Base-by-base conservation (phyloP, 2,888 invertebrate species). In the Noctua comes region DNA sequence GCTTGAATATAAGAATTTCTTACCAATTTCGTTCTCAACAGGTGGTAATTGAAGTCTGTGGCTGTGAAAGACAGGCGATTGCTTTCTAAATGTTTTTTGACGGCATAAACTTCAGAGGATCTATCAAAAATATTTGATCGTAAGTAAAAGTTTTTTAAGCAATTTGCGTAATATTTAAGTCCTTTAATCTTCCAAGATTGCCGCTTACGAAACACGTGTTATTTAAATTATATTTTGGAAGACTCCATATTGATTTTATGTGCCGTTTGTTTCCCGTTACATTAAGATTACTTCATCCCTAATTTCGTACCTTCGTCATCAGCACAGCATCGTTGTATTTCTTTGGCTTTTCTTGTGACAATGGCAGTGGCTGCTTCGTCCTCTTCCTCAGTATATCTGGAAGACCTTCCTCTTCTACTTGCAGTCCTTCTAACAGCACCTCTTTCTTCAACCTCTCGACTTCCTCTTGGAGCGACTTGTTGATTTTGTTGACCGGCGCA, bases 381-480 rank as follows among this genome's bases (percentile, higher is more conserved):
- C 98, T 98, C 91, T 98, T 98, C 82, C 98, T 97, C 81, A 98
- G 94, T 79, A 98, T 97, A 95, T 98, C 98, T 27, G 98, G 98
- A 11, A 98, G 96, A 7, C 98, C 98, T 93, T 98, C 98, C 91
- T 98, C 98, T 95, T 98, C 98, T 10, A 98, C 98, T 93, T 98
- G 98, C 27, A 98, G 95, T 1, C 98, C 98, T 94, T 98, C 98
- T 77, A 98, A 96, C 75, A 98, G 97, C 13, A 98, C 98, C 93
- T 98, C 98, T 90, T 98, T 98, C 90, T 98, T 98, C 89, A 98
- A 97, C 91, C 98, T 98, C 92, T 98, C 98, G n/a, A 98, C 97
- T 92, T 98, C 98, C 93, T 98, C 98, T 93, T 98, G 98, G 79
- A 98, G 97, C 43, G 97, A 97, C 91, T 97, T 97, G 94, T 97